Percentiles rank a stretch among this genome's conserved stretches.
Conservation (phyloP, 1,140 invertebrate genomes). For the Nebria ingens region DNA sequence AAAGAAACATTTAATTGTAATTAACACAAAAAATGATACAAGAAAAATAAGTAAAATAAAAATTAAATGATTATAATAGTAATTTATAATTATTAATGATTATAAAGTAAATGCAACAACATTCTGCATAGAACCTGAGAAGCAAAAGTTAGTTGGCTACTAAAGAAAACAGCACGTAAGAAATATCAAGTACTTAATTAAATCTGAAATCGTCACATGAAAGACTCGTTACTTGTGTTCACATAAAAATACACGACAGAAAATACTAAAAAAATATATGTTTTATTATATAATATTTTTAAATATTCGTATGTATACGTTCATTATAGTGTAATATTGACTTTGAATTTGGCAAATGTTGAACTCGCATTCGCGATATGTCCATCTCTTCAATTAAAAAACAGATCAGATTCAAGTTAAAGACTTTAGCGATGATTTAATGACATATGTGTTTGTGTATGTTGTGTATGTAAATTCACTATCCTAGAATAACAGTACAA, state of each 20-base stretch:
- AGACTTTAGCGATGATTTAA: too few relatives aligned
- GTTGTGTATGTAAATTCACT: constrained; percentile 1
- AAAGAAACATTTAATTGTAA: constrained; percentile 14
- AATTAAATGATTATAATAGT: constrained; percentile 6
- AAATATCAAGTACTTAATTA: neutral
- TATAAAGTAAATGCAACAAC: constrained; percentile 13
- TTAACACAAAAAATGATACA: constrained; percentile 15
- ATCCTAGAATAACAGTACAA: too few relatives aligned
- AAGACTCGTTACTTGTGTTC: neutral
- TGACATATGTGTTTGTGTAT: constrained; percentile 20
- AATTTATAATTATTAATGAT: constrained; percentile 11
- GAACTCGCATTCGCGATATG: constrained; percentile 23
- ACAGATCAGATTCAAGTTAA: too few relatives aligned
- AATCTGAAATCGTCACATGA: neutral
- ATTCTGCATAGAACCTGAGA: constrained; percentile 9
- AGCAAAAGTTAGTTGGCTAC: constrained; percentile 11
- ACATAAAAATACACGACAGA: constrained; percentile 9
- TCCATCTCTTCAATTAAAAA: constrained; percentile 6
- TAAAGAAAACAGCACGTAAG: constrained; percentile 19
- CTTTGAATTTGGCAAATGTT: constrained; percentile 33
- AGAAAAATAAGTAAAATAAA: constrained; percentile 13
- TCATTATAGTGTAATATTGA: constrained; percentile 27
- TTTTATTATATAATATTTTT: constrained; percentile 11
- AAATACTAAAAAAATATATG: constrained; percentile 7
- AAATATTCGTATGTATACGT: constrained; percentile 24